Conservation (phyloP, 2,888 invertebrate genomes). For the Synergus umbraculus region DNA sequence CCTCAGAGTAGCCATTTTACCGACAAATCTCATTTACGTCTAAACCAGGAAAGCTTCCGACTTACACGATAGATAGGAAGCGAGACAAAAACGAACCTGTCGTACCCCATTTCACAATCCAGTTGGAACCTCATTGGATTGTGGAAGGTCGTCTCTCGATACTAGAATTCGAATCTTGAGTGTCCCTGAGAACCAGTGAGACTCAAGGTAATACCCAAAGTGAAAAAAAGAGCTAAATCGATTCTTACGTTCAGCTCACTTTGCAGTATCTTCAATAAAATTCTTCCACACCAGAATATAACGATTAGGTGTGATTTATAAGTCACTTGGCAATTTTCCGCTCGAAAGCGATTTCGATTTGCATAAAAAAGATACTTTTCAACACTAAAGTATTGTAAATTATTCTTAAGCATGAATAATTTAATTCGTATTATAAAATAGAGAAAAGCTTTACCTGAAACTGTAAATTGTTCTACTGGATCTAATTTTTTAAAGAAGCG, state of each 20-base stretch:
- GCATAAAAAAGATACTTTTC: too few relatives aligned
- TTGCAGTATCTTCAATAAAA: not conserved
- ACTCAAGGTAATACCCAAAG: not conserved
- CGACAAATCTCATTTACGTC: constrained; percentile 27
- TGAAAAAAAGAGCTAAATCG: constrained; percentile 3
- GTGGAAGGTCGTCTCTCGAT: not conserved
- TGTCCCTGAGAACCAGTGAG: not conserved
- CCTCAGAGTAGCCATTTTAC: not conserved
- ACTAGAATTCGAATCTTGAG: not conserved
- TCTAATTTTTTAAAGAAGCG: too few relatives aligned
- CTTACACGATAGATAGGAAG: constrained; percentile 1
- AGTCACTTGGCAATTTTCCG: not conserved
- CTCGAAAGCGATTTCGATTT: not conserved
- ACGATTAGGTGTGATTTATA: not conserved
- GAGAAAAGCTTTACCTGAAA: too few relatives aligned
- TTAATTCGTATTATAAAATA: too few relatives aligned
- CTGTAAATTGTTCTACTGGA: too few relatives aligned
- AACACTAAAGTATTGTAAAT: too few relatives aligned
- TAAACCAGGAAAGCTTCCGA: constrained; percentile 7
- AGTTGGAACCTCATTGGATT: constrained; percentile 16
- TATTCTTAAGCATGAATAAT: too few relatives aligned
- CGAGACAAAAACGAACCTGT: constrained; percentile 13
- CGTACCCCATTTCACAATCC: not conserved
- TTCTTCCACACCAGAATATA: not conserved
- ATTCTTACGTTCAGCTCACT: not conserved